phyloP scores from a whole-genome alignment of 2,888 invertebrate genomes.

The Limenitis camilla region DNA sequence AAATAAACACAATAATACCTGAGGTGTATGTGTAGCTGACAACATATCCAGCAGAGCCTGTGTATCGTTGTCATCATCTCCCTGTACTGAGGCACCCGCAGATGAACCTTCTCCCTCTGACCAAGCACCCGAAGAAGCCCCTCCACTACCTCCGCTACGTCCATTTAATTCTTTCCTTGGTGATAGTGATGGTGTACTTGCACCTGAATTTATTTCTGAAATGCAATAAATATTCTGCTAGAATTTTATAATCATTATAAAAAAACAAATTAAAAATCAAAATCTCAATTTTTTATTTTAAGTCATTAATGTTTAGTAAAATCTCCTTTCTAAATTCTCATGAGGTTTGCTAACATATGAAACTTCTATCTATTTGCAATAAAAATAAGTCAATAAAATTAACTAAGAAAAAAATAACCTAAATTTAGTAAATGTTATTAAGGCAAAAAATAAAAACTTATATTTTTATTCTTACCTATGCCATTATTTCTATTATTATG shows the following conservation, averaged over 20 bases:
- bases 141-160: conserved; percentile 63
- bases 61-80: conserved; percentile 82
- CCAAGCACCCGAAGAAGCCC: conserved; percentile 79
- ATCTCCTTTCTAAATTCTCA: too few species aligned
- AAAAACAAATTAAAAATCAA: too few species aligned
- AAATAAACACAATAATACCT: conserved; percentile 54
- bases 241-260: neutral
- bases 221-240: neutral
- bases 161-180: conserved; percentile 80
- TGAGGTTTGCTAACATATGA: too few species aligned
- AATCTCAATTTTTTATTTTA: too few species aligned
- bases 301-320: too few species aligned
- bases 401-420: too few species aligned
- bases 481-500: conserved; percentile 72
- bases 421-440: too few species aligned
- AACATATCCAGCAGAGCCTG: conserved; percentile 81
- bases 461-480: conserved; percentile 64
- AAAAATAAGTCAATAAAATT: too few species aligned
- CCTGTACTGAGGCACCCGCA: conserved; percentile 81
- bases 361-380: too few species aligned
- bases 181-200: conserved; percentile 78
- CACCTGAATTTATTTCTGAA: conserved; percentile 60
- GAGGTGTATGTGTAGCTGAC: conserved; percentile 83
- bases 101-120: conserved; percentile 86
- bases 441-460: too few species aligned